These are phyloP conservation scores for Psylliodes chrysocephalus DNA, from an alignment of 2,888 invertebrate genomes.

Conservation along the genomic window DNA sequence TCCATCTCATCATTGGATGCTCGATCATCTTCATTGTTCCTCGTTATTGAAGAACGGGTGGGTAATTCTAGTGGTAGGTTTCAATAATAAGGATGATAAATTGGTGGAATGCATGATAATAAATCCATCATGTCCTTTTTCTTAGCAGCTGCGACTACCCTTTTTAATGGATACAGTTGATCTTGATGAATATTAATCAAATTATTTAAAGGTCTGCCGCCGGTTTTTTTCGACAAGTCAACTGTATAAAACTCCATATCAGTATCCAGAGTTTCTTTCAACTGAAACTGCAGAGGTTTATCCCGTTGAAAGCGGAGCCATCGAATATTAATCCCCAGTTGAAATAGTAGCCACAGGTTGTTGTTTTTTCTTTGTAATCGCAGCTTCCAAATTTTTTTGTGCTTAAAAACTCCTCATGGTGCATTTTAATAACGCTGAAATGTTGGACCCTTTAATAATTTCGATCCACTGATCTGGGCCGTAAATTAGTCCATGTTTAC, in stretches of 20 bases:
- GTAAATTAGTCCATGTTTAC: constrained; percentile 14
- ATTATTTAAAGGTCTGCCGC: constrained; percentile 20
- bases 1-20: too few species aligned
- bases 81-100: constrained; percentile 18
- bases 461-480: constrained; percentile 11
- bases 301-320: constrained; percentile 19
- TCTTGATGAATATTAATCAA: constrained; percentile 23
- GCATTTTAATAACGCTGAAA: not conserved
- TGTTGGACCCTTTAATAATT: too few species aligned
- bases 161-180: constrained; percentile 21
- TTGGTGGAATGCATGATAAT: too few species aligned
- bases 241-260: constrained; percentile 7
- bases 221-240: constrained; percentile 10
- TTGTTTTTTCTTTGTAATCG: too few species aligned
- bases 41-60: too few species aligned
- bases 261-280: constrained; percentile 7
- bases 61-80: not conserved
- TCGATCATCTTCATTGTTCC: too few species aligned
- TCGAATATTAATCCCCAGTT: constrained; percentile 20
- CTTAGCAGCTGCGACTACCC: too few species aligned
- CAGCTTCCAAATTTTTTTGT: too few species aligned
- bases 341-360: constrained; percentile 8
- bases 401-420: constrained; percentile 12
- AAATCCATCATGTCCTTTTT: too few species aligned
- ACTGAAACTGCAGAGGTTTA: constrained; percentile 7